Conservation (phyloP, 2,888 invertebrate genomes). For the Halictus ligatus region DNA sequence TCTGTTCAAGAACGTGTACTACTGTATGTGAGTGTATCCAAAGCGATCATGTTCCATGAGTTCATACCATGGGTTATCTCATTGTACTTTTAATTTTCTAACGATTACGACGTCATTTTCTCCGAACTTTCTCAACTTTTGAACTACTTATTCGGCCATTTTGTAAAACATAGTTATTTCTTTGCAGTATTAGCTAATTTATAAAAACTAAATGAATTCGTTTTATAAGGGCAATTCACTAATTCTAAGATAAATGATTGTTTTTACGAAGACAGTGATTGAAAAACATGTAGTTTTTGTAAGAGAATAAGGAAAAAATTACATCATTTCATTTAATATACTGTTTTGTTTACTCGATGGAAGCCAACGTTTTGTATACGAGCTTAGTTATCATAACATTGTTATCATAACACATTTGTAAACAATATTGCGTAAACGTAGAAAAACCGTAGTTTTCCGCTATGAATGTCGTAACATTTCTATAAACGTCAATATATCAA, state of each 20-base stretch:
- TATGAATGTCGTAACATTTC: no score
- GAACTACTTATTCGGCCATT: background rate
- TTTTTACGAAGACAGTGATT: background rate
- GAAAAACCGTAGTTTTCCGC: no score
- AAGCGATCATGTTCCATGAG: no score
- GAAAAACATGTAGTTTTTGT: background rate
- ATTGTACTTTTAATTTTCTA: background rate
- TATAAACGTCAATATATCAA: no score
- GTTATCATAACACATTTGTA: no score
- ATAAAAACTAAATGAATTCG: background rate
- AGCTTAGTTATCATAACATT: no score
- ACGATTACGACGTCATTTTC: background rate
- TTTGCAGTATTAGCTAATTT: background rate
- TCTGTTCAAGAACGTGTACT: background rate
- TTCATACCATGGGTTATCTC: background rate
- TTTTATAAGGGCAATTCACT: background rate
- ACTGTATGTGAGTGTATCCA: background rate
- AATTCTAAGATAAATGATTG: background rate
- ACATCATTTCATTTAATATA: background rate
- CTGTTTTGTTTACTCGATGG: background rate
- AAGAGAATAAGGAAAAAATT: background rate
- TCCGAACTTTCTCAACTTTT: accelerated
- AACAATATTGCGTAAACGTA: no score
- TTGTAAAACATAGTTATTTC: background rate
- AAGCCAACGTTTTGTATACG: background rate